These are phyloP conservation scores for Axis porcinus DNA, from an alignment of 2,113 vertebrate genomes.

Conservation along the genomic window DNA sequence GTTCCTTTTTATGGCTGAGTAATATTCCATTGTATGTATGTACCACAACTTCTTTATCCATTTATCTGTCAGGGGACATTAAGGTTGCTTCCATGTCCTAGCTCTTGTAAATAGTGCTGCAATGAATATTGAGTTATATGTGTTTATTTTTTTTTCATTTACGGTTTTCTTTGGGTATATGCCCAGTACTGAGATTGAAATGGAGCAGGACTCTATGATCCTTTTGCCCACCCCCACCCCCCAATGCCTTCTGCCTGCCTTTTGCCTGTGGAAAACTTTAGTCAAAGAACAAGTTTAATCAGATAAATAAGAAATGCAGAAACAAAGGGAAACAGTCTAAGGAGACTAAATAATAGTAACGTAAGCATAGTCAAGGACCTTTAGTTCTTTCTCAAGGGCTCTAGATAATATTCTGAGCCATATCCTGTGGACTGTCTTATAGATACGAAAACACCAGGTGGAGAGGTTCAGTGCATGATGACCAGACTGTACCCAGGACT, in stretches of 20 bases:
- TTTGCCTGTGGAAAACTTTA: background rate
- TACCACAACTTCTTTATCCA: background rate
- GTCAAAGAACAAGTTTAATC: background rate
- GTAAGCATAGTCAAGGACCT: background rate
- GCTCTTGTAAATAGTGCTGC: background rate
- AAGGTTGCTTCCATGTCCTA: background rate
- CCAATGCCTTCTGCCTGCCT: background rate
- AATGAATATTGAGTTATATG: background rate
- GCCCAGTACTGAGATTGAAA: background rate
- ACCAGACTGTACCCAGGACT: background rate
- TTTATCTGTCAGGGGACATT: background rate
- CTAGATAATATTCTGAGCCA: background rate
- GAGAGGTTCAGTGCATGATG: fast-evolving
- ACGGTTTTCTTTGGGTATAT: background rate
- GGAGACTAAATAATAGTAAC: background rate
- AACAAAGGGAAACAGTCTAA: background rate
- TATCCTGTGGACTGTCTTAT: background rate
- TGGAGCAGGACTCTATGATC: background rate
- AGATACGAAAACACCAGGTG: background rate
- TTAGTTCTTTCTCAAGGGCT: background rate
- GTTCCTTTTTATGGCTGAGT: background rate
- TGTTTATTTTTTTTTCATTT: background rate
- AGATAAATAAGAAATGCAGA: background rate
- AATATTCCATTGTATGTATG: background rate
- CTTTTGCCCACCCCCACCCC: too few relatives aligned